Evolutionary conservation across 2,888 invertebrate genomes (phyloP).

Genomic region (Megamerina dolium): DNA sequence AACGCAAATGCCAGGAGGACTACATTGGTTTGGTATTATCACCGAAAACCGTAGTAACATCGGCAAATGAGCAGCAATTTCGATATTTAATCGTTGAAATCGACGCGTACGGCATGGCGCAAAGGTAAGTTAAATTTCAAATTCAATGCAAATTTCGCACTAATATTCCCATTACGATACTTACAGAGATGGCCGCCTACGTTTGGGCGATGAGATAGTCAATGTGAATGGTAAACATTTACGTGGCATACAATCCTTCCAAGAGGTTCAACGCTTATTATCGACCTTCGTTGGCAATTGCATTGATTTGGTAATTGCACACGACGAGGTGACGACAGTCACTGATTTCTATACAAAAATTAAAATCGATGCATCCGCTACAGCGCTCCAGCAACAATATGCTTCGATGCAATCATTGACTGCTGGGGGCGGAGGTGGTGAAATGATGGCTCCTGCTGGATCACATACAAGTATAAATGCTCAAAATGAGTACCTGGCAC

Average conservation of each 20-base stretch:
- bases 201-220: conserved; percentile 82
- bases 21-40: conserved; percentile 67
- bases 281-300: conserved; percentile 45
- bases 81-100: conserved; percentile 60
- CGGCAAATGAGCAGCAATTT: conserved; percentile 54
- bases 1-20: conserved; percentile 61
- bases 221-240: conserved; percentile 80
- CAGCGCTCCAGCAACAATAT: conserved; percentile 15
- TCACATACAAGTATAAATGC: conserved; percentile 7
- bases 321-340: conserved; percentile 58
- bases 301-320: conserved; percentile 60
- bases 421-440: conserved; percentile 2
- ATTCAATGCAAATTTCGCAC: background rate
- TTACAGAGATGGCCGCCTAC: conserved; percentile 69
- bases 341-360: conserved; percentile 47
- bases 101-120: conserved; percentile 61
- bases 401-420: conserved; percentile 20
- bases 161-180: background rate
- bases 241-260: conserved; percentile 63
- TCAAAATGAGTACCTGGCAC: conserved; percentile 21
- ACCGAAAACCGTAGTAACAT: conserved; percentile 55
- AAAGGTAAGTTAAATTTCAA: conserved; percentile 42
- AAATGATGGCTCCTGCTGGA: background rate
- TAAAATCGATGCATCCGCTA: conserved; percentile 36
- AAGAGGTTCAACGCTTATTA: conserved; percentile 58